These are phyloP conservation scores for Cyprinella venusta DNA, from an alignment of 2,797 vertebrate genomes.

Conservation along the genomic window DNA sequence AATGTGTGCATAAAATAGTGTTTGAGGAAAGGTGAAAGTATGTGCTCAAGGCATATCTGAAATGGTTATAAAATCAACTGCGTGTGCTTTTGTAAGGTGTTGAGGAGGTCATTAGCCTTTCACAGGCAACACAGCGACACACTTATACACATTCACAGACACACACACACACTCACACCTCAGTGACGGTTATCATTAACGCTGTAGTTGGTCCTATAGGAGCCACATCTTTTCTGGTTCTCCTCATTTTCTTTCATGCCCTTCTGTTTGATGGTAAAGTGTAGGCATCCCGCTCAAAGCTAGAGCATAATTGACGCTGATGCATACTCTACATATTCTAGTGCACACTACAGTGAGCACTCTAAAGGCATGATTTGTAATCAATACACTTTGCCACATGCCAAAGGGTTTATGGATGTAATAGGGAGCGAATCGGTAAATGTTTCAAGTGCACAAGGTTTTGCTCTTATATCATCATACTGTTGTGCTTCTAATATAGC, in stretches of 20 bases:
- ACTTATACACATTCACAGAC: conserved; percentile 26
- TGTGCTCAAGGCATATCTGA: conserved; percentile 36
- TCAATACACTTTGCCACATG: background rate
- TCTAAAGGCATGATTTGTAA: conserved; percentile 11
- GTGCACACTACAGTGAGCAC: conserved; percentile 12
- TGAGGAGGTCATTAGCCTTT: conserved; percentile 46
- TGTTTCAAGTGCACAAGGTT: background rate
- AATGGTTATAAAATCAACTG: conserved; percentile 45
- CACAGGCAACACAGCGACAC: conserved; percentile 42
- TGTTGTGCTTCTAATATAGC: background rate
- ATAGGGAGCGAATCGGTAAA: background rate
- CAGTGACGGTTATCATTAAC: conserved; percentile 42
- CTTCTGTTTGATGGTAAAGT: conserved; percentile 33
- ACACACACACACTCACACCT: conserved; percentile 27
- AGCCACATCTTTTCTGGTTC: conserved; percentile 41
- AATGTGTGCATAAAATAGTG: conserved; percentile 34
- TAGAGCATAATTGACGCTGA: conserved; percentile 7
- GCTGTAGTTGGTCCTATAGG: conserved; percentile 5
- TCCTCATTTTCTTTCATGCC: conserved; percentile 45
- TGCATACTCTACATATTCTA: conserved; percentile 61
- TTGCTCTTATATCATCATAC: background rate
- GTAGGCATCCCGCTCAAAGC: conserved; percentile 17
- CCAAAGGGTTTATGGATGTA: background rate
- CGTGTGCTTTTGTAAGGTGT: conserved; percentile 45
- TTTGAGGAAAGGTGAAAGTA: conserved; percentile 42